Conservation (phyloP, 2,888 invertebrate genomes). For the Nebria salina region DNA sequence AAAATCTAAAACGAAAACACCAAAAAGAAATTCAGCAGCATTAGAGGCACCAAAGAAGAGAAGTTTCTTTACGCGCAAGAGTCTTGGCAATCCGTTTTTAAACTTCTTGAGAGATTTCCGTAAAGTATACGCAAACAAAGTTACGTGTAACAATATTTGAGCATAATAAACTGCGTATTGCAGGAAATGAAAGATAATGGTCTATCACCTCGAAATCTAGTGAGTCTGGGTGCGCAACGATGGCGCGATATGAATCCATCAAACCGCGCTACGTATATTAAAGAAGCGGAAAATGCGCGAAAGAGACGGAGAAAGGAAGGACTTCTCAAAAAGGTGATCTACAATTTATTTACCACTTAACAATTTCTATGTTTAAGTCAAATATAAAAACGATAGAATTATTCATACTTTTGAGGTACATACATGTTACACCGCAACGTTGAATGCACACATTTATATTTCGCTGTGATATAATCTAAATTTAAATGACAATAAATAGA, state of each 20-base stretch:
- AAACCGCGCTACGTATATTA: constrained; percentile 15
- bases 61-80: background rate
- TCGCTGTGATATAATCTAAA: no score
- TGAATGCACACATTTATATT: no score
- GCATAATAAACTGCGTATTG: background rate
- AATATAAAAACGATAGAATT: no score
- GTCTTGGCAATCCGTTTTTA: background rate
- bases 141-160: background rate
- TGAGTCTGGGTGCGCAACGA: constrained; percentile 13
- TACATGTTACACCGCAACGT: no score
- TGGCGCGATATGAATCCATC: constrained; percentile 21
- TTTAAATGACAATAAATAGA: no score
- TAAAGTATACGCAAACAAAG: background rate
- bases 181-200: constrained; percentile 8
- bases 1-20: background rate
- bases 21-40: background rate
- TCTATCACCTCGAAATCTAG: background rate
- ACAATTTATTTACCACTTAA: background rate
- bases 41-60: background rate
- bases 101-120: background rate
- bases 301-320: background rate
- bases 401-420: no score
- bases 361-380: background rate
- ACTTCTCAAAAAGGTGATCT: background rate
- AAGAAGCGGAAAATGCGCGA: constrained; percentile 25